Conservation (phyloP, 2,888 invertebrate species). For the Lamproptera curius region DNA sequence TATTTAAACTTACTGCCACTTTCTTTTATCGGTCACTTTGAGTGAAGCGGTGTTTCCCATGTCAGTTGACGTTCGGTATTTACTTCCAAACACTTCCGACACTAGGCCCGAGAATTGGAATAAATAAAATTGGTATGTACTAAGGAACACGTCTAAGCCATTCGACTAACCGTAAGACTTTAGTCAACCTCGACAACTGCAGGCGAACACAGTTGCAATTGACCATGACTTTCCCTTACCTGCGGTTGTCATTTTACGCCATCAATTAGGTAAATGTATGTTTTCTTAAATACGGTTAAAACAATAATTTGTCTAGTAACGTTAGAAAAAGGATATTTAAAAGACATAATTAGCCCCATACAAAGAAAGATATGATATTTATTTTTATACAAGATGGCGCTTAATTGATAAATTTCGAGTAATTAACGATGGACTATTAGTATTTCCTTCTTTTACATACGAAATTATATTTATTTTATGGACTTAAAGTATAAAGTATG, state of each 20-base stretch:
- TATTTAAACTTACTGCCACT: constrained; percentile 66
- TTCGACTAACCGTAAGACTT: constrained; percentile 41
- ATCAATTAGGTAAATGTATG: no score
- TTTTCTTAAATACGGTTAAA: no score
- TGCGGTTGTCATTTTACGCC: constrained; percentile 5
- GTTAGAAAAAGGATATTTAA: no score
- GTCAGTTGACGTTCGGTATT: constrained; percentile 15
- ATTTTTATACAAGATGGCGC: constrained; percentile 1
- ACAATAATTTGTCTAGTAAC: no score
- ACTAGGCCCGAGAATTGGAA: constrained; percentile 10
- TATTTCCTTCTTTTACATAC: no score
- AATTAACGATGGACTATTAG: no score
- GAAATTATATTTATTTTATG: no score
- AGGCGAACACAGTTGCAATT: constrained; percentile 32
- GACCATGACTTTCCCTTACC: constrained; percentile 68
- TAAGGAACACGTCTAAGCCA: constrained; percentile 42
- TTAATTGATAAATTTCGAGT: no score
- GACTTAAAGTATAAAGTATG: no score
- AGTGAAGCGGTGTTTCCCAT: constrained; percentile 72
- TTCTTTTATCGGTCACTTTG: constrained; percentile 63
- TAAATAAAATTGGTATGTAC: constrained; percentile 9
- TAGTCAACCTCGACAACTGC: constrained; percentile 30
- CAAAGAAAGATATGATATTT: no score
- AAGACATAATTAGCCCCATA: no score
- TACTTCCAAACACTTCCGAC: constrained; percentile 12